Evolutionary conservation across 2,113 vertebrate genomes (phyloP), one percentile per base, ranked within the genome.

Genomic region (Sander vitreus): DNA sequence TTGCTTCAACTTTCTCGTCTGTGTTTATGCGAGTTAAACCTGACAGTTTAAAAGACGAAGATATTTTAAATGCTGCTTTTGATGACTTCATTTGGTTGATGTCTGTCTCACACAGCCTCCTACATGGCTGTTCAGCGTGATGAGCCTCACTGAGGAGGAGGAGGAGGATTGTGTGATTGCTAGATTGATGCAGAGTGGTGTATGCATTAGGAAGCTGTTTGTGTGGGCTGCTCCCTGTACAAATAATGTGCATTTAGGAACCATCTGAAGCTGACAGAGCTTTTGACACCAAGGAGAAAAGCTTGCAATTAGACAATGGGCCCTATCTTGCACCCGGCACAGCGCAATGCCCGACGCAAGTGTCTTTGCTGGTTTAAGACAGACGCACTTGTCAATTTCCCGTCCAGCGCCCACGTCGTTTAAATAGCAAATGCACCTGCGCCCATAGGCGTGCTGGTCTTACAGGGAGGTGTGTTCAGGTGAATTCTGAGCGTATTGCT

Each of bases 41-140:
- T 54, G 73, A 43, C 65, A 53, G 64, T 71, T 79, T 43, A 82
- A 9, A 70, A 71, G 75, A 88, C 69, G 62, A 88, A 80, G 70
- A 83, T 47, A 55, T 74, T 81, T 78, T 27, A 83, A 85, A 88
- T 4, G 63, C 73, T 57, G 75, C 36, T 68, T 87, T 59, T 82
- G 82, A 88, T 84, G 19, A 19, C 75, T 87, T 85, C 50, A 65
- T 85, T 82, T 60, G 59, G 73, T 80, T 72, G 85, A 72, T 83
- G 77, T 62, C 51, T 33, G 50, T 63, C 58, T 80, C 69, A 75
- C 76, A 16, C 78, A 53, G 47, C 33, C 78, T 2, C 85, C 75
- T 63, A 63, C 85, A 14, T 6, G 6, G 21, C 23, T 8, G 30
- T 55, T 67, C 60, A 30, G 43, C 30, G 30, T 59, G 73, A 78